Percentiles rank a stretch among this genome's conserved stretches.
These are phyloP conservation scores for Chrysaora quinquecirrha DNA, from an alignment of 30 jellyfish, hydroid and myxozoan species.

Conservation along the genomic window DNA sequence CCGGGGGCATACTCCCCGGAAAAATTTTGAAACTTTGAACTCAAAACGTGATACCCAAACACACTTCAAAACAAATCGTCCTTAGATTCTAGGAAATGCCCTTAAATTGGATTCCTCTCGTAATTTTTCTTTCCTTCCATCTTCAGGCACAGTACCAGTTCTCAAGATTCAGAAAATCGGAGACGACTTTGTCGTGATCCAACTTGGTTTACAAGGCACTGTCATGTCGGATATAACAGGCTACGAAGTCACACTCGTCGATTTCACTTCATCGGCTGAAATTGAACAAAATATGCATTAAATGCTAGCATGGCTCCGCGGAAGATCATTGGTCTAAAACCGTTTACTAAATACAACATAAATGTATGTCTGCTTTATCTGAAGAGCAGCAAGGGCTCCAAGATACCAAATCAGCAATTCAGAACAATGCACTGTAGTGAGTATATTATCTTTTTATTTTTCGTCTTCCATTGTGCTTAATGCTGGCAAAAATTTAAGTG, in stretches of 20 bases:
- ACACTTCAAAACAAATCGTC: no score
- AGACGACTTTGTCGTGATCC: slow-evolving; percentile 25
- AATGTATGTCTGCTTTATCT: slow-evolving; percentile 35
- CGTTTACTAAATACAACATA: slow-evolving; percentile 45
- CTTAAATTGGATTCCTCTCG: no score
- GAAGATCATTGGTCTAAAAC: slow-evolving; percentile 13
- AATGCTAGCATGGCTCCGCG: slow-evolving; percentile 9
- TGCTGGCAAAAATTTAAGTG: no score
- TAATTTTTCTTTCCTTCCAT: no score
- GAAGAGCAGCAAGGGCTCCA: slow-evolving; percentile 48
- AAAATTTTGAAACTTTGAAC: no score
- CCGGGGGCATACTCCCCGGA: no score
- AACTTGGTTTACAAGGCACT: slow-evolving; percentile 58
- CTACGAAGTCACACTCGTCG: slow-evolving; percentile 47
- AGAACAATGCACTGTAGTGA: slow-evolving; percentile 56
- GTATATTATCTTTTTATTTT: no score
- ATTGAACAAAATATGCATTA: slow-evolving; percentile 4
- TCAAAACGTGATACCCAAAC: no score
- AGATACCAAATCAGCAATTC: slow-evolving; percentile 48
- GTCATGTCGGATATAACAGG: slow-evolving; percentile 43
- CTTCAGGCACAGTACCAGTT: slow-evolving; percentile 71
- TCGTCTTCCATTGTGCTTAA: no score
- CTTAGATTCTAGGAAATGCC: no score
- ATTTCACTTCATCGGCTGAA: slow-evolving; percentile 47
- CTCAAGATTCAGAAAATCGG: slow-evolving; percentile 35